Evolutionary conservation across 1,140 invertebrate species (phyloP).

Genomic region (Potamilus streckersoni): DNA sequence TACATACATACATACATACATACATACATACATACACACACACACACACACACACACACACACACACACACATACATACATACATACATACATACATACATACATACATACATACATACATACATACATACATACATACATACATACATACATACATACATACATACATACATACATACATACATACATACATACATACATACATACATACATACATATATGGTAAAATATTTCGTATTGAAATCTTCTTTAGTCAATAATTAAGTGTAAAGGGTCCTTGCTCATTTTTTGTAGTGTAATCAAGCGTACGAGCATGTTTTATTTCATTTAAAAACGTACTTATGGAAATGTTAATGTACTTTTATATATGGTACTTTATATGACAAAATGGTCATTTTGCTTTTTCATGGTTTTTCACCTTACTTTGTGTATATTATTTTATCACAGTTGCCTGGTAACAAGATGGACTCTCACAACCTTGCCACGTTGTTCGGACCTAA

Average conservation of each 20-base stretch:
- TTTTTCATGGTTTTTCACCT: background rate
- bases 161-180: background rate
- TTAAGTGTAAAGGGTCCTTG: background rate
- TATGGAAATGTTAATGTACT: background rate
- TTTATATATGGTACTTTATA: background rate
- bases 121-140: background rate
- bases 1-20: no score
- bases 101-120: no score
- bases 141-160: background rate
- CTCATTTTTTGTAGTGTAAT: conserved; percentile 1
- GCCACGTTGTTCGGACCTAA: conserved; percentile 95
- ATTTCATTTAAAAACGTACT: background rate
- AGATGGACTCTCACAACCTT: conserved; percentile 92
- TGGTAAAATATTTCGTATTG: no score
- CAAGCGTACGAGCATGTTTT: background rate
- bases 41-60: background rate
- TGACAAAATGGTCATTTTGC: background rate
- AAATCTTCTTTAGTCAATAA: no score
- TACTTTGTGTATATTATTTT: background rate
- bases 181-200: background rate
- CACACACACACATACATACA: background rate
- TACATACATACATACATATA: no score
- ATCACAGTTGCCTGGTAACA: conserved; percentile 81
- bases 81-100: no score
- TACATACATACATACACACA: background rate